Conservation (phyloP, 2,797 vertebrate species). For the Lacerta agilis region DNA sequence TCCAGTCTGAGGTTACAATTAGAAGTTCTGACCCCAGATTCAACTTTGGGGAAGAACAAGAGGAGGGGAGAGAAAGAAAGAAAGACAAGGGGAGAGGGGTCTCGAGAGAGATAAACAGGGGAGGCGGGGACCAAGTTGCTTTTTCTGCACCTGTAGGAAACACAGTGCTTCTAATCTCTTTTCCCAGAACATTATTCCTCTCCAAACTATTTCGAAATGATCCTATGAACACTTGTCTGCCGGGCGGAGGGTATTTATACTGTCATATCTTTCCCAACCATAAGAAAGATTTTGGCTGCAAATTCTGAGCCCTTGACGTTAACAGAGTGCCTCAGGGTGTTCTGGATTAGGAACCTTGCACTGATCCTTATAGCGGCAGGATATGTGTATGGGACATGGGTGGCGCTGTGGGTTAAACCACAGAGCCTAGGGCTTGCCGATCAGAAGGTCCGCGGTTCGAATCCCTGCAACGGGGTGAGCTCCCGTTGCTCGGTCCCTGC, state of each 20-base stretch:
- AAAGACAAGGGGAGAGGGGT: background rate
- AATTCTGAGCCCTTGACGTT: background rate
- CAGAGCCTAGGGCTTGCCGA: no score
- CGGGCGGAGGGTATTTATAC: background rate
- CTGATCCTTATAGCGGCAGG: no score
- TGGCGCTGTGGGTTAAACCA: no score
- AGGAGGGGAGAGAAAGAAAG: background rate
- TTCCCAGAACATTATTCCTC: conserved; percentile 37
- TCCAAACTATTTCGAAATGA: background rate
- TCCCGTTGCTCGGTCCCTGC: no score
- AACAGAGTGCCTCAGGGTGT: background rate
- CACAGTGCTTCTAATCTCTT: conserved; percentile 43
- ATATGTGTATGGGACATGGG: no score
- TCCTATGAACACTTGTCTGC: background rate
- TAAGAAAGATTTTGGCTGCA: background rate
- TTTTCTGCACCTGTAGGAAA: conserved; percentile 70
- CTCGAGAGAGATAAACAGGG: background rate
- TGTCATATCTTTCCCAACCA: background rate
- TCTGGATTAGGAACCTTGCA: background rate
- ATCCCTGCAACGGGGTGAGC: no score
- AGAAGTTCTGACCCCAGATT: conserved; percentile 82
- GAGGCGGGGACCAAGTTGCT: background rate
- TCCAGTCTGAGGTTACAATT: conserved; percentile 82
- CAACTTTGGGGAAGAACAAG: conserved; percentile 78
- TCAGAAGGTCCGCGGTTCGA: no score